phyloP scores from a whole-genome alignment of 2,797 vertebrate species.

The Anabas testudineus region DNA sequence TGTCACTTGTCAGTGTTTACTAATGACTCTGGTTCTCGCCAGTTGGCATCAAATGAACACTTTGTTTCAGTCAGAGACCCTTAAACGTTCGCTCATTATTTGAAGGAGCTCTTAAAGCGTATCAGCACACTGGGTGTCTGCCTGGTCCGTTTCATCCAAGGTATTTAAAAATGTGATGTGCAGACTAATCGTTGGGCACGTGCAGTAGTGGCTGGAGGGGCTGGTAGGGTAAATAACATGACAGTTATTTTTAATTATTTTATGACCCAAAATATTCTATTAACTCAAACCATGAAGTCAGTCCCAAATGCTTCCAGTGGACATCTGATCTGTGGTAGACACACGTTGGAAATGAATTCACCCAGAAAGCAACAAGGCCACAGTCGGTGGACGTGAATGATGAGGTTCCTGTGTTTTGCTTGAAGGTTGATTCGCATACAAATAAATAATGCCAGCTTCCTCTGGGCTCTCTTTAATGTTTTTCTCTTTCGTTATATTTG shows the following conservation, averaged over 20 bases:
- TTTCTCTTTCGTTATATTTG: conserved; percentile 28
- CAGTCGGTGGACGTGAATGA: not conserved
- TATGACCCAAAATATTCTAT: too few relatives aligned
- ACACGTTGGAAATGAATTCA: not conserved
- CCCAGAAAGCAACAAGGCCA: not conserved
- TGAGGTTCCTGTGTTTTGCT: conserved; percentile 8
- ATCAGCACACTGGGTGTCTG: not conserved
- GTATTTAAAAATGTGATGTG: too few relatives aligned
- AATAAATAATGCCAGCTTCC: conserved; percentile 13
- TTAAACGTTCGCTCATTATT: not conserved
- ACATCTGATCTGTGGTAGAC: not conserved
- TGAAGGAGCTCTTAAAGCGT: not conserved
- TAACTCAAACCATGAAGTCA: not conserved
- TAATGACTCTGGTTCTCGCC: conserved; percentile 9
- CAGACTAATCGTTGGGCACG: too few relatives aligned
- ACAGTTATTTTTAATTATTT: too few relatives aligned
- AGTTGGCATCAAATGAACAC: not conserved
- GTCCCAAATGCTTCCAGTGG: not conserved
- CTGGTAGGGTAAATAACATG: too few relatives aligned
- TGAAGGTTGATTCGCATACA: conserved; percentile 10
- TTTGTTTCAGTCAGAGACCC: conserved; percentile 8
- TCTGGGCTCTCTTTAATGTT: conserved; percentile 33
- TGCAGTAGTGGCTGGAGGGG: too few relatives aligned
- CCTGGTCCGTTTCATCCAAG: not conserved
- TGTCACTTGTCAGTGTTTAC: conserved; percentile 11